phyloP scores from a whole-genome alignment of 2,888 invertebrate species.

The Athrips mouffetella region DNA sequence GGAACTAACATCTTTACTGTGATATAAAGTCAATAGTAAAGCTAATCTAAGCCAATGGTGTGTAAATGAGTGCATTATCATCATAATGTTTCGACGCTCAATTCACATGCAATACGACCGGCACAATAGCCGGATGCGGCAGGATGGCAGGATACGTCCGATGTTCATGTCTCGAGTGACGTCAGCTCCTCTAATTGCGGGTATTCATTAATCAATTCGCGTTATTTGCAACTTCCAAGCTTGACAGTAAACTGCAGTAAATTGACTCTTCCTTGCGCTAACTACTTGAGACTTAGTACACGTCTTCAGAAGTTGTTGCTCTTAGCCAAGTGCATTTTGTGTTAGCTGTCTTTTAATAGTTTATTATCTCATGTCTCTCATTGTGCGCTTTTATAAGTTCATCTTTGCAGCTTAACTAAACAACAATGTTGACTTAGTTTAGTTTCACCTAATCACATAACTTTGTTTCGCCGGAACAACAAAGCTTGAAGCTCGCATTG shows the following conservation, averaged over 20 bases:
- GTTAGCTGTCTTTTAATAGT: too few species aligned
- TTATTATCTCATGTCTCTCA: too few species aligned
- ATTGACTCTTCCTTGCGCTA: constrained; percentile 17
- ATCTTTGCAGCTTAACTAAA: neutral
- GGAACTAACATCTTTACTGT: neutral
- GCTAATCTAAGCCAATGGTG: neutral
- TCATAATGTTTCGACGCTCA: constrained; percentile 8
- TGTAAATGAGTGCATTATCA: constrained; percentile 13
- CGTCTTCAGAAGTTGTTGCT: neutral
- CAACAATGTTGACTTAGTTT: constrained; percentile 8
- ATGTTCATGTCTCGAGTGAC: constrained; percentile 54
- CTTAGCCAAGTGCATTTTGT: too few species aligned
- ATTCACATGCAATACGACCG: constrained; percentile 19
- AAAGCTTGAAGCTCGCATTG: constrained; percentile 33
- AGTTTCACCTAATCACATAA: constrained; percentile 5
- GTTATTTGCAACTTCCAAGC: constrained; percentile 29
- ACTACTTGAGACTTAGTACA: constrained; percentile 6
- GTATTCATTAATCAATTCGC: constrained; percentile 36
- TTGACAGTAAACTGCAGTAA: constrained; percentile 15
- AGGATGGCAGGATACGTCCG: constrained; percentile 52
- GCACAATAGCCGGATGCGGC: constrained; percentile 62
- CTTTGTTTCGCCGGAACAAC: constrained; percentile 22
- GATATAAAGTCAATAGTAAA: neutral
- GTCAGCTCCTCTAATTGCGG: constrained; percentile 48
- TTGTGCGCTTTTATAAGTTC: too few species aligned